These are phyloP conservation scores for Diorhabda sublineata DNA, from an alignment of 1,140 invertebrate genomes.

Conservation along the genomic window DNA sequence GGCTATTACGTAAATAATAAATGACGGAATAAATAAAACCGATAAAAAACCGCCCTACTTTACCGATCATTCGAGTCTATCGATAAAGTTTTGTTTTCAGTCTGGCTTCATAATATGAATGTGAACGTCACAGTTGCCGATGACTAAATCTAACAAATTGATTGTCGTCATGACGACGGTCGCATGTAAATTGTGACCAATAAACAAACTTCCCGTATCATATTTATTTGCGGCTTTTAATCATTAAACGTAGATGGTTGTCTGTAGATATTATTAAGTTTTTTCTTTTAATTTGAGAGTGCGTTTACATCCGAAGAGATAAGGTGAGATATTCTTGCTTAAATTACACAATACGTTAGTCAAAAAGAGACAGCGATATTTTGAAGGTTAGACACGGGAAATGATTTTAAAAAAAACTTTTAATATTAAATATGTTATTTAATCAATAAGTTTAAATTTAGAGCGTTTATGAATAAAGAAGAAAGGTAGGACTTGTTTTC, in stretches of 20 bases:
- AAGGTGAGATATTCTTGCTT: not conserved
- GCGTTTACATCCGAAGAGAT: not conserved
- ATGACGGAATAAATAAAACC: constrained; percentile 3
- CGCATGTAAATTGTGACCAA: constrained; percentile 34
- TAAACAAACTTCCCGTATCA: constrained; percentile 32
- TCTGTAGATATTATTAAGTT: not conserved
- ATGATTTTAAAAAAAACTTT: not conserved
- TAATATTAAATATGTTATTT: not conserved
- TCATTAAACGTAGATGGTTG: constrained; percentile 30
- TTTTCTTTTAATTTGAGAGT: constrained; percentile 6
- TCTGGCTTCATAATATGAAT: constrained; percentile 8
- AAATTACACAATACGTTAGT: not conserved
- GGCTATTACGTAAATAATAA: not conserved
- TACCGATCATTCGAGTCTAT: not conserved
- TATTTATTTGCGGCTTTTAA: constrained; percentile 31
- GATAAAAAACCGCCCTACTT: not conserved
- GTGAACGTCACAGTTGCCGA: constrained; percentile 4
- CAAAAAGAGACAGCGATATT: not conserved
- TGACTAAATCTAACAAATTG: constrained; percentile 22
- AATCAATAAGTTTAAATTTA: too few species aligned
- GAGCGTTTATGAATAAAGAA: too few species aligned
- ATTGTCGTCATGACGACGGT: constrained; percentile 34
- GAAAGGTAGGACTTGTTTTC: too few species aligned
- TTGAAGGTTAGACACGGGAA: not conserved
- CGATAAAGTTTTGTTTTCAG: not conserved